These are phyloP conservation scores for Zaprionus ghesquierei DNA, from an alignment of 1,140 invertebrate genomes.

Conservation along the genomic window DNA sequence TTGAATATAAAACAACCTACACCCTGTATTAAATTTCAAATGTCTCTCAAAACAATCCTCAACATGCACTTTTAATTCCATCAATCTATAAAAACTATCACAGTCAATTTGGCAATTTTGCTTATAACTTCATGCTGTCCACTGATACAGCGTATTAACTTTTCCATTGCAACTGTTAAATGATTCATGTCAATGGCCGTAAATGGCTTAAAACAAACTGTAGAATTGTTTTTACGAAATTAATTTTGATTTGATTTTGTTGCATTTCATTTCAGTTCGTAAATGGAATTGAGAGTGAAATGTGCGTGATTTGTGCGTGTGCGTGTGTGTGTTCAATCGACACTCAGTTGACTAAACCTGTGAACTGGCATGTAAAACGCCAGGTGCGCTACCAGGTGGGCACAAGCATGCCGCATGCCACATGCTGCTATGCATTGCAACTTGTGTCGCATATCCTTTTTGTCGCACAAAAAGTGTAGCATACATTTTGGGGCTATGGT, in stretches of 20 bases:
- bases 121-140: neutral
- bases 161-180: neutral
- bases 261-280: neutral
- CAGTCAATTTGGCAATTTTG: neutral
- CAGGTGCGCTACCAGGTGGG: neutral
- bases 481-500: constrained; percentile 46
- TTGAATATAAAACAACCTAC: too few relatives aligned
- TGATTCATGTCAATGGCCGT: neutral
- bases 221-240: neutral
- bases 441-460: neutral
- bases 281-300: neutral
- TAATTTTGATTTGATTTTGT: neutral
- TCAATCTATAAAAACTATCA: neutral
- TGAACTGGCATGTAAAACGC: constrained; percentile 3
- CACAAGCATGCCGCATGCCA: neutral
- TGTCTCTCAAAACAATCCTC: neutral
- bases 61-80: neutral
- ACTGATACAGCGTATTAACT: neutral
- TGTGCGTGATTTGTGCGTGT: neutral
- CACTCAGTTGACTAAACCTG: constrained; percentile 11
- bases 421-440: neutral
- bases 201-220: neutral
- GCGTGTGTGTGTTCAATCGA: neutral
- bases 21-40: too few relatives aligned
- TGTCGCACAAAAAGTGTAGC: constrained; percentile 31